Evolutionary conservation across 2,113 vertebrate species (phyloP).

Genomic region (Cathartes aura): DNA sequence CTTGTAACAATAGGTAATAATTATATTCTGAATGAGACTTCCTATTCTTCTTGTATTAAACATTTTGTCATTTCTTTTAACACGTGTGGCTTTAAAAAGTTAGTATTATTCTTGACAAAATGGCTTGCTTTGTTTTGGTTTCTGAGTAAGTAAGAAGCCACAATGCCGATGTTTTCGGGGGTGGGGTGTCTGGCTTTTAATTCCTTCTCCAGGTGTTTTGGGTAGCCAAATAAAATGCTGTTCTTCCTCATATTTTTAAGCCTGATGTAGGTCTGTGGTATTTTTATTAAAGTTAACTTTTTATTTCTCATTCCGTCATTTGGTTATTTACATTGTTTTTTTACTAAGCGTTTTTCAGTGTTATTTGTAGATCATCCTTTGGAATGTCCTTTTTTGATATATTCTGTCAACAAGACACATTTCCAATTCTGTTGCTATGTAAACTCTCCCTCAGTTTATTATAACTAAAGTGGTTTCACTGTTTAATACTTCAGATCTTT

Average conservation of each 20-base stretch:
- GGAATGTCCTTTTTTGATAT: neutral
- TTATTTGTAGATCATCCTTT: neutral
- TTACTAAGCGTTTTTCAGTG: neutral
- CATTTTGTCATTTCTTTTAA: neutral
- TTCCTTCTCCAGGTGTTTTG: neutral
- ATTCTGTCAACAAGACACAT: neutral
- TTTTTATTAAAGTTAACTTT: neutral
- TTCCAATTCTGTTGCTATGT: neutral
- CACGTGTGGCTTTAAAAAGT: neutral
- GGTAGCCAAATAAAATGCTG: neutral
- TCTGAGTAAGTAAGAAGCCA: neutral
- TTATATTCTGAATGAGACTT: neutral
- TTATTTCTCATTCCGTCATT: neutral
- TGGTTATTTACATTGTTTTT: rapidly evolving
- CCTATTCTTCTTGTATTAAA: neutral
- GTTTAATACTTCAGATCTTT: neutral
- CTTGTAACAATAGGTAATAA: neutral
- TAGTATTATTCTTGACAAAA: neutral
- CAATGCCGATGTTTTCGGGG: neutral
- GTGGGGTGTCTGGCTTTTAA: neutral
- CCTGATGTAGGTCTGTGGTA: neutral
- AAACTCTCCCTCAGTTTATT: neutral
- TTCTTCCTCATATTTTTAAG: neutral
- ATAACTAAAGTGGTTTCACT: neutral
- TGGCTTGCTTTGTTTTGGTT: neutral